A percentile compares a stretch with the other conserved stretches of the same genome.
phyloP scores from a whole-genome alignment of 2,113 vertebrate genomes.

The Mionectes macconnelli region DNA sequence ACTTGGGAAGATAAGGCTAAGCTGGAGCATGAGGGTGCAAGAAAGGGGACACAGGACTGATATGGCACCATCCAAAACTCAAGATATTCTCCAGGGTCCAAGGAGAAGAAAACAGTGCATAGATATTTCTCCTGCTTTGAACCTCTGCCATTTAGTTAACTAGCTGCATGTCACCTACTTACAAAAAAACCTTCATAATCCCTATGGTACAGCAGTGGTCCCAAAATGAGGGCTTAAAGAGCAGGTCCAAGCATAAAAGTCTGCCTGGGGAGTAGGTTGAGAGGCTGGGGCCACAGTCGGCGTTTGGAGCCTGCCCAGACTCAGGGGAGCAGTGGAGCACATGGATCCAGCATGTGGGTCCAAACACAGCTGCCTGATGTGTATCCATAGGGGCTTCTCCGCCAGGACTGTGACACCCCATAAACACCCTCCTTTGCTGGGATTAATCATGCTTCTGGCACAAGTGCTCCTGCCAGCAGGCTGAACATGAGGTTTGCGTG shows the following conservation, averaged over 20 bases:
- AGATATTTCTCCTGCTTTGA: neutral
- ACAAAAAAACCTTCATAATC: neutral
- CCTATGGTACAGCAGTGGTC: neutral
- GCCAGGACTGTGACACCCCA: conserved; percentile 36
- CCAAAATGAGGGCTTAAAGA: neutral
- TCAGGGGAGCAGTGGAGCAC: neutral
- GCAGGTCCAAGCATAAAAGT: neutral
- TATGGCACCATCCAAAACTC: neutral
- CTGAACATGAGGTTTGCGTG: conserved; percentile 8
- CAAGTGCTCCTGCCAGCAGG: neutral
- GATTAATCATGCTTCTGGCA: conserved; percentile 46
- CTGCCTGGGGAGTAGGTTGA: neutral
- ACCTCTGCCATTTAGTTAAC: neutral
- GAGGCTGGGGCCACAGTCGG: neutral
- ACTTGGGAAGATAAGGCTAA: neutral
- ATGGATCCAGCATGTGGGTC: fast-evolving
- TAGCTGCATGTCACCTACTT: neutral
- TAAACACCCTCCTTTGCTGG: conserved; percentile 45
- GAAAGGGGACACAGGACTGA: neutral
- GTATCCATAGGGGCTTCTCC: neutral
- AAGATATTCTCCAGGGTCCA: neutral
- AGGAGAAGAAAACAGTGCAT: neutral
- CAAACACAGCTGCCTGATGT: conserved; percentile 36
- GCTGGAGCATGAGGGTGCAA: neutral
- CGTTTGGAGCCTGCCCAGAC: neutral